Evolutionary conservation across 1,140 invertebrate species (phyloP).

Genomic region (Homarus americanus): DNA sequence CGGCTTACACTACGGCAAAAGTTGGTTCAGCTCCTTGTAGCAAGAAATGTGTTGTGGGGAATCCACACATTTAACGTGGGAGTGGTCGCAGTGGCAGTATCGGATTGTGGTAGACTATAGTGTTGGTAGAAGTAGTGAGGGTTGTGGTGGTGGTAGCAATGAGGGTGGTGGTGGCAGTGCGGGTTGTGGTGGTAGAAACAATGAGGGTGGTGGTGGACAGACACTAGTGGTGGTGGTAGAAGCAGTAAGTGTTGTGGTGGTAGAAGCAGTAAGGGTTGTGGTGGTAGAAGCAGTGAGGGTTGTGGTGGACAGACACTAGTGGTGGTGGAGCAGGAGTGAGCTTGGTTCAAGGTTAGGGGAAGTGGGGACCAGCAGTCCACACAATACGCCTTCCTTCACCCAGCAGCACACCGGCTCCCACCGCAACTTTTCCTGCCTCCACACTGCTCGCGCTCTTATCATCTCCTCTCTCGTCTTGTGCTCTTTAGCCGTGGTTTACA

Average conservation of each 20-base stretch:
- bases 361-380: constrained; percentile 34
- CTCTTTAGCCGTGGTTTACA: constrained; percentile 34
- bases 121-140: no score
- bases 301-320: no score
- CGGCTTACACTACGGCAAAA: no score
- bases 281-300: not conserved
- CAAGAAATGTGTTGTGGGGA: no score
- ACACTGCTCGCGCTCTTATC: not conserved
- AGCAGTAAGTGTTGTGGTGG: not conserved
- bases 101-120: no score
- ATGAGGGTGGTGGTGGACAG: not conserved
- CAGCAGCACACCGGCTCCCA: not conserved
- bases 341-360: constrained; percentile 54
- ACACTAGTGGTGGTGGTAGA: not conserved
- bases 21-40: no score
- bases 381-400: constrained; percentile 29
- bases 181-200: not conserved
- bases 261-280: not conserved
- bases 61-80: no score
- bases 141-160: no score
- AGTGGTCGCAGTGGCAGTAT: no score
- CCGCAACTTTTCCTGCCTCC: not conserved
- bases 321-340: constrained; percentile 3
- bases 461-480: not conserved
- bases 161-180: not conserved